These are phyloP conservation scores for Gallinago nigripennis DNA, from an alignment of 2,797 vertebrate genomes.

Conservation along the genomic window DNA sequence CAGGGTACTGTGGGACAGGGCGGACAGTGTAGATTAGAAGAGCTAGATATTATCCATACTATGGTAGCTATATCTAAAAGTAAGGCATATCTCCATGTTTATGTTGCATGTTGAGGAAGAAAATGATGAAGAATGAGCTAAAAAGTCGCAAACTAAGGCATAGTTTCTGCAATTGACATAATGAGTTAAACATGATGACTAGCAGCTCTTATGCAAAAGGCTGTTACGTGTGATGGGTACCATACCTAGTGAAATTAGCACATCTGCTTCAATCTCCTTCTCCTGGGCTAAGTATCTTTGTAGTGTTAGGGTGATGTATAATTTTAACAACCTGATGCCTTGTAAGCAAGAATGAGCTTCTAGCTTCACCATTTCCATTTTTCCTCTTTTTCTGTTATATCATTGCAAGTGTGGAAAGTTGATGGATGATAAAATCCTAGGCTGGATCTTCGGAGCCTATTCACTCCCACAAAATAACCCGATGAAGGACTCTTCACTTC, in stretches of 20 bases:
- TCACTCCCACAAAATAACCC: background rate
- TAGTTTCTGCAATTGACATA: background rate
- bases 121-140: background rate
- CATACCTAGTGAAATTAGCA: background rate
- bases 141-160: background rate
- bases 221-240: background rate
- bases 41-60: background rate
- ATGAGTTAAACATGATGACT: background rate
- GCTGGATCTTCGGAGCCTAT: background rate
- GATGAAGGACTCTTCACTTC: background rate
- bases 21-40: background rate
- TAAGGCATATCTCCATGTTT: background rate
- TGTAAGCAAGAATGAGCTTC: background rate
- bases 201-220: background rate
- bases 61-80: background rate
- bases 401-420: background rate
- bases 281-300: background rate
- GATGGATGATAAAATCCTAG: background rate
- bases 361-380: background rate
- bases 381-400: background rate
- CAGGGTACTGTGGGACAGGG: background rate
- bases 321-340: background rate
- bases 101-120: background rate
- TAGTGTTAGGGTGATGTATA: background rate
- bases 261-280: background rate